Conservation (phyloP, 1,140 invertebrate species). For the Thaumatotibia leucotreta region DNA sequence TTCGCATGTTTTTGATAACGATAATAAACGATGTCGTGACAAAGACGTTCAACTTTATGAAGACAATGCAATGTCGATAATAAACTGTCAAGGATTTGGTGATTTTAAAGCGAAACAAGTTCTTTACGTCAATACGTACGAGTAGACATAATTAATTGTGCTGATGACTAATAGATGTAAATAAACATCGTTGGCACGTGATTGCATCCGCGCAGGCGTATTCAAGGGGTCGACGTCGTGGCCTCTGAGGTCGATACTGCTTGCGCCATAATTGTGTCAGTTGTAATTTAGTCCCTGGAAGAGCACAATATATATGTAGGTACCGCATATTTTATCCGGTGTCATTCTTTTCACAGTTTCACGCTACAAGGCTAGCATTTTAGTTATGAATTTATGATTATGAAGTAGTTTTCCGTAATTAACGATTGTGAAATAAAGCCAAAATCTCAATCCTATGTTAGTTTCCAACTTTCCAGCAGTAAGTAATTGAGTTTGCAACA, state of each 20-base stretch:
- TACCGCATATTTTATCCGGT: background rate
- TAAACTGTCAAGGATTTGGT: background rate
- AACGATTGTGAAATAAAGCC: background rate
- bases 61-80: background rate
- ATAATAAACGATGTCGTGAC: background rate
- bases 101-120: background rate
- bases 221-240: background rate
- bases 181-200: constrained; percentile 27
- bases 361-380: background rate
- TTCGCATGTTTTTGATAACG: background rate
- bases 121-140: background rate
- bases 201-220: constrained; percentile 2
- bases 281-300: background rate
- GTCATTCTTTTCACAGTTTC: background rate
- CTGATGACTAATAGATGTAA: constrained; percentile 20
- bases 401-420: background rate
- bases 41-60: background rate
- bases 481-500: background rate
- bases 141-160: background rate
- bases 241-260: background rate
- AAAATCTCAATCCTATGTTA: background rate
- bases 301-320: too few species aligned
- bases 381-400: background rate
- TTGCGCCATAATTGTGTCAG: background rate
- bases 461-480: background rate